Evolutionary conservation across 2,797 vertebrate genomes (phyloP).

Genomic region (Pangasius macronema): DNA sequence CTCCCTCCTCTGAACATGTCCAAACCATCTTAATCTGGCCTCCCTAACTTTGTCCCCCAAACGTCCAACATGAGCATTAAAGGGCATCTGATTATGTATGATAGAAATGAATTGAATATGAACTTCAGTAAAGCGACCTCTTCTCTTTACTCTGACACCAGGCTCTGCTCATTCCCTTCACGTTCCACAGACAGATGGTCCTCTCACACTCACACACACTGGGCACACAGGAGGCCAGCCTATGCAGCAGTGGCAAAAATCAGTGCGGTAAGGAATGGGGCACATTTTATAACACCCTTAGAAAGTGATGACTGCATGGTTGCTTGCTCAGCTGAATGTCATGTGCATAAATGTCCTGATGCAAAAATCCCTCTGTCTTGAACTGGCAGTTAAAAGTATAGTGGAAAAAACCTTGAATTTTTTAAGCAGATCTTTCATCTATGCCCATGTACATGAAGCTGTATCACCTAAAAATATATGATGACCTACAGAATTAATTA

Average conservation of each 20-base stretch:
- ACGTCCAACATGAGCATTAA: too few relatives aligned
- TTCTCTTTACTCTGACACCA: background rate
- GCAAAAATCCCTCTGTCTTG: background rate
- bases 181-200: conserved; percentile 40
- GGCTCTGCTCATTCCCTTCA: conserved; percentile 28
- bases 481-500: background rate
- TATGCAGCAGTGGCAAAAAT: conserved; percentile 31
- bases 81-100: background rate
- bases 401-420: background rate
- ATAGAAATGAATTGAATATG: background rate
- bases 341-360: background rate
- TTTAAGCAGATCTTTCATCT: background rate
- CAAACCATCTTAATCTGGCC: too few relatives aligned
- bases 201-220: background rate
- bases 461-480: background rate
- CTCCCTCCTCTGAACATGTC: too few relatives aligned
- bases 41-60: too few relatives aligned
- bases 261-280: background rate
- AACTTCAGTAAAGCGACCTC: background rate
- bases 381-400: background rate
- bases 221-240: conserved; percentile 18
- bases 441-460: background rate
- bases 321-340: conserved; percentile 12
- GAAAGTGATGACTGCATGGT: background rate
- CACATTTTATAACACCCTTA: background rate